These are phyloP conservation scores for Melanostoma scalare DNA, from an alignment of 2,888 invertebrate genomes.

Conservation along the genomic window DNA sequence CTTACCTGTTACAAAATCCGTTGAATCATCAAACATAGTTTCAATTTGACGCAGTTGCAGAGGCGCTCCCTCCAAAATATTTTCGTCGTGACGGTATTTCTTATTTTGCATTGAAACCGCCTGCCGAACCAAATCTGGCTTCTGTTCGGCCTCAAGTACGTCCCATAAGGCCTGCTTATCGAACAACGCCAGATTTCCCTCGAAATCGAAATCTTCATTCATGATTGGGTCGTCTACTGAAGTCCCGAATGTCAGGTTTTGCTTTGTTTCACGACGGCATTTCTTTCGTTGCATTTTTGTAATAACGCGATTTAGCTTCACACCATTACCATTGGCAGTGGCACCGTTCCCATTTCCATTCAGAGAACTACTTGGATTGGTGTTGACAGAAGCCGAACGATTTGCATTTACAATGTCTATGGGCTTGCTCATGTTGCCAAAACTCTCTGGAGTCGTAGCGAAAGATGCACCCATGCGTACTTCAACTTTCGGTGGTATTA, in stretches of 20 bases:
- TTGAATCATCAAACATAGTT: constrained; percentile 81
- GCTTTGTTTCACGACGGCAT: constrained; percentile 78
- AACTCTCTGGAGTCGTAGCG: constrained; percentile 73
- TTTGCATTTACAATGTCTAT: constrained; percentile 78
- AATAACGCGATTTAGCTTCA: constrained; percentile 50
- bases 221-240: constrained; percentile 81
- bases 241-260: constrained; percentile 80
- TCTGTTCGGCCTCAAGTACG: constrained; percentile 85
- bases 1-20: constrained; percentile 80
- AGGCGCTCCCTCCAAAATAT: constrained; percentile 88
- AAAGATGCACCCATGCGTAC: constrained; percentile 77
- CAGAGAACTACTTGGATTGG: constrained; percentile 68
- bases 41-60: constrained; percentile 87
- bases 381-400: constrained; percentile 72
- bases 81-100: constrained; percentile 92
- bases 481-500: constrained; percentile 82
- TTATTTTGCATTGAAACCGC: constrained; percentile 76
- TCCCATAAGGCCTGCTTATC: constrained; percentile 92
- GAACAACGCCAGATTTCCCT: constrained; percentile 95
- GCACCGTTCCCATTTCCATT: constrained; percentile 59
- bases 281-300: constrained; percentile 75
- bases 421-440: constrained; percentile 78
- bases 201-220: constrained; percentile 94
- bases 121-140: constrained; percentile 84
- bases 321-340: constrained; percentile 62